These are phyloP conservation scores for Agrotis clavis DNA, from an alignment of 2,888 invertebrate genomes.

Conservation along the genomic window DNA sequence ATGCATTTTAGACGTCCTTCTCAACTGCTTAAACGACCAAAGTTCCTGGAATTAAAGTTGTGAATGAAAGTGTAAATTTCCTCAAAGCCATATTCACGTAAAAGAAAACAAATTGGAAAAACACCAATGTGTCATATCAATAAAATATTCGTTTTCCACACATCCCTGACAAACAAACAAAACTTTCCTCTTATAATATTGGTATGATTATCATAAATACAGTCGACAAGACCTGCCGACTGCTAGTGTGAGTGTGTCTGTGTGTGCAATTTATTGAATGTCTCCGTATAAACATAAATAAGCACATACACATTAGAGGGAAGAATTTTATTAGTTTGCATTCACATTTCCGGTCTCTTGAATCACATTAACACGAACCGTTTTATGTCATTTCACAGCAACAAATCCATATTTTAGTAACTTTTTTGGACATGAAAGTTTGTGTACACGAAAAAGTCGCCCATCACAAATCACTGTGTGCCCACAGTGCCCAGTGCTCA, in stretches of 20 bases:
- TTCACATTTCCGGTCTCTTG: constrained; percentile 58
- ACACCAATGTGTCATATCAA: constrained; percentile 2
- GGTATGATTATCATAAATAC: constrained; percentile 52
- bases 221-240: constrained; percentile 28
- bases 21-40: neutral
- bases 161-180: constrained; percentile 34
- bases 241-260: constrained; percentile 27
- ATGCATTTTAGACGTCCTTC: too few relatives aligned
- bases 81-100: neutral
- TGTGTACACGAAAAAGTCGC: constrained; percentile 45
- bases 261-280: constrained; percentile 55
- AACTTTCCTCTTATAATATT: constrained; percentile 50
- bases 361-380: constrained; percentile 53
- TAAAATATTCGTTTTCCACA: constrained; percentile 29
- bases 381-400: constrained; percentile 45
- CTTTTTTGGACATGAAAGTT: constrained; percentile 52
- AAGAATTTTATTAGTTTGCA: constrained; percentile 57
- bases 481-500: constrained; percentile 58
- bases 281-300: constrained; percentile 46
- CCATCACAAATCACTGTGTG: constrained; percentile 62
- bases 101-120: neutral
- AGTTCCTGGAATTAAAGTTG: neutral
- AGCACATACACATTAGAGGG: constrained; percentile 48
- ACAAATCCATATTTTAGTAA: constrained; percentile 46
- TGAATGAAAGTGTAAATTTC: neutral